Evolutionary conservation across 2,113 vertebrate genomes (phyloP).

Genomic region (Muntiacus muntjak): DNA sequence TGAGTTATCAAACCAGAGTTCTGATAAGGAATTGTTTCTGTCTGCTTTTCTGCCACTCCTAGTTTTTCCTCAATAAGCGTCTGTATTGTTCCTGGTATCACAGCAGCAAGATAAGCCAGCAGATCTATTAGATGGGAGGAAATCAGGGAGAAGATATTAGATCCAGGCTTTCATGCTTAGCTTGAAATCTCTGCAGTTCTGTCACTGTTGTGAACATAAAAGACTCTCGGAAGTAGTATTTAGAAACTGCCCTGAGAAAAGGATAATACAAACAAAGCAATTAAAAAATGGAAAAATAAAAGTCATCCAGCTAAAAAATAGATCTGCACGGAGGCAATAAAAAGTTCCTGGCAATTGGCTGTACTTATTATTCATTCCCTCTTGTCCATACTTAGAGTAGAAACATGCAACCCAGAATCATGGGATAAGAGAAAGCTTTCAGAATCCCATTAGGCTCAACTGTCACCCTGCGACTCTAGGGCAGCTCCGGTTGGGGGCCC

Average conservation of each 20-base stretch:
- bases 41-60: not conserved
- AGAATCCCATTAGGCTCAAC: not conserved
- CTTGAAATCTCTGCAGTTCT: not conserved
- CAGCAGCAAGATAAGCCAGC: not conserved
- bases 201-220: not conserved
- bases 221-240: not conserved
- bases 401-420: not conserved
- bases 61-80: not conserved
- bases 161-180: not conserved
- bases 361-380: not conserved
- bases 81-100: not conserved
- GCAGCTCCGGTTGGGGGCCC: not conserved
- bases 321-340: not conserved
- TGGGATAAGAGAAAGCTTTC: not conserved
- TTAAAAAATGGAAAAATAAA: constrained; percentile 48
- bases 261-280: constrained; percentile 2
- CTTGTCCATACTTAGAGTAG: not conserved
- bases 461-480: not conserved
- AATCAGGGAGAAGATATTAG: not conserved
- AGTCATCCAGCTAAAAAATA: constrained; percentile 27
- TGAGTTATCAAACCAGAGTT: not conserved
- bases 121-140: not conserved
- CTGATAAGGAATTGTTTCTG: not conserved
- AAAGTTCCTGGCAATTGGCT: not conserved
- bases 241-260: not conserved